Conservation (phyloP, 1,140 invertebrate genomes). For the Neodiprion pinetum region DNA sequence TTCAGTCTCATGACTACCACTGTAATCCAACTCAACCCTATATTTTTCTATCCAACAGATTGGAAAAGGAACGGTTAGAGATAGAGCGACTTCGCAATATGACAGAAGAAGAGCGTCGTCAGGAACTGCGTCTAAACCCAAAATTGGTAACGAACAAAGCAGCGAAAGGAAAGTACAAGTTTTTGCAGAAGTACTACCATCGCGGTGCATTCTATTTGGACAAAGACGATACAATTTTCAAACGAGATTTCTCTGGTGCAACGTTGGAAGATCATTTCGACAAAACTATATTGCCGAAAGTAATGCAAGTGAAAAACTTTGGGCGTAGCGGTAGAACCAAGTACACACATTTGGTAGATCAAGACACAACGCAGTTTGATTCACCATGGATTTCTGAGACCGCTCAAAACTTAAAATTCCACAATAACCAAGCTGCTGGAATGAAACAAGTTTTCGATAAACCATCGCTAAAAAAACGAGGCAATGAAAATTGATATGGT, state of each 20-base stretch:
- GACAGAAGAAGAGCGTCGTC: slow-evolving; percentile 94
- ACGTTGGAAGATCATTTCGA: slow-evolving; percentile 99
- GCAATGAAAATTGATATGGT: slow-evolving; percentile 54
- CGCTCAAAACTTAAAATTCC: slow-evolving; percentile 88
- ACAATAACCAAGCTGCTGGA: slow-evolving; percentile 91
- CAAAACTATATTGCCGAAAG: slow-evolving; percentile 97
- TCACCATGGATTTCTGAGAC: slow-evolving; percentile 96
- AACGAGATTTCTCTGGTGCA: slow-evolving; percentile 95
- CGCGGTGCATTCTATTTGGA: slow-evolving; percentile 98
- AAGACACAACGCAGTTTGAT: slow-evolving; percentile 98
- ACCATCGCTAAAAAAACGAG: slow-evolving; percentile 78
- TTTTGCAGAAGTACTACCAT: slow-evolving; percentile 99
- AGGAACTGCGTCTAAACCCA: slow-evolving; percentile 91
- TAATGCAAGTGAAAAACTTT: slow-evolving; percentile 99
- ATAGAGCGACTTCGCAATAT: slow-evolving; percentile 91
- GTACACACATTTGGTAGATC: slow-evolving; percentile 98
- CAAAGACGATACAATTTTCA: slow-evolving; percentile 91
- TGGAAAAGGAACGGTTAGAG: slow-evolving; percentile 88
- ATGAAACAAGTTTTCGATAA: slow-evolving; percentile 93
- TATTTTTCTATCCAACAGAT: slow-evolving; percentile 47
- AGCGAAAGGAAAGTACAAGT: slow-evolving; percentile 98
- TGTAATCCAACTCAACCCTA: slow-evolving; percentile 24
- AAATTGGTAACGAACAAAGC: slow-evolving; percentile 94
- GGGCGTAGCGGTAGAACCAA: slow-evolving; percentile 98
- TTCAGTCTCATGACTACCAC: too few relatives aligned